Evolutionary conservation across 2,113 vertebrate species (phyloP).

Genomic region (Alethe castanea): DNA sequence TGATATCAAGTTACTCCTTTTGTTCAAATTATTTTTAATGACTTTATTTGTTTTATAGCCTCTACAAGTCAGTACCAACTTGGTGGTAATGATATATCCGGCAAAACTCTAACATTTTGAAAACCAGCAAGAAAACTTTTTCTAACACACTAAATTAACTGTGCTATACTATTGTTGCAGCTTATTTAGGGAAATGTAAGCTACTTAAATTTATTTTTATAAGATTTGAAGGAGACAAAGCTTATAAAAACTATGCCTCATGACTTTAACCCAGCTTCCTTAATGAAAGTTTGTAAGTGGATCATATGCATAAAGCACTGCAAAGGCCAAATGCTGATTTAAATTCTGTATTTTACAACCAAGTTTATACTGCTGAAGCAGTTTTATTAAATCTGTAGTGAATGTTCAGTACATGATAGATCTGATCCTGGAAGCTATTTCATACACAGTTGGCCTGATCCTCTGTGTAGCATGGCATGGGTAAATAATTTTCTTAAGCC

Average conservation of each 20-base stretch:
- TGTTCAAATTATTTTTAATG: slow-evolving; percentile 86
- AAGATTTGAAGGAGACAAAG: slow-evolving; percentile 64
- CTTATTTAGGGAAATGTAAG: slow-evolving; percentile 65
- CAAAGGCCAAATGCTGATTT: slow-evolving; percentile 58
- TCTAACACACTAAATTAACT: slow-evolving; percentile 50
- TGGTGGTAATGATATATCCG: slow-evolving; percentile 73
- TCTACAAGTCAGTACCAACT: slow-evolving; percentile 76
- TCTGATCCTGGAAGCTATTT: slow-evolving; percentile 25
- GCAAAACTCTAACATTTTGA: slow-evolving; percentile 69
- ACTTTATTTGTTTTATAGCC: slow-evolving; percentile 81
- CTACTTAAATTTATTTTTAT: slow-evolving; percentile 67
- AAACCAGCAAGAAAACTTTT: slow-evolving; percentile 55
- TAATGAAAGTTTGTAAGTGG: slow-evolving; percentile 46
- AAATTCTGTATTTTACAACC: slow-evolving; percentile 65
- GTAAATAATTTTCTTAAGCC: slow-evolving; percentile 1
- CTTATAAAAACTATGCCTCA: slow-evolving; percentile 56
- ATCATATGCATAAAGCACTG: slow-evolving; percentile 42
- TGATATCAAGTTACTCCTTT: slow-evolving; percentile 81
- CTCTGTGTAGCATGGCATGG: neutral
- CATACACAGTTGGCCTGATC: neutral
- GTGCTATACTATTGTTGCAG: slow-evolving; percentile 34
- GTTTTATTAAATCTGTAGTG: slow-evolving; percentile 53
- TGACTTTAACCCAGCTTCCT: slow-evolving; percentile 40
- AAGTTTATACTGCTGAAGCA: slow-evolving; percentile 54
- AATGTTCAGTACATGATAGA: slow-evolving; percentile 4